A percentile compares a stretch with the other conserved stretches of the same genome.
phyloP scores from a whole-genome alignment of 2,113 vertebrate genomes.

The Ptilorrhoa leucosticta region DNA sequence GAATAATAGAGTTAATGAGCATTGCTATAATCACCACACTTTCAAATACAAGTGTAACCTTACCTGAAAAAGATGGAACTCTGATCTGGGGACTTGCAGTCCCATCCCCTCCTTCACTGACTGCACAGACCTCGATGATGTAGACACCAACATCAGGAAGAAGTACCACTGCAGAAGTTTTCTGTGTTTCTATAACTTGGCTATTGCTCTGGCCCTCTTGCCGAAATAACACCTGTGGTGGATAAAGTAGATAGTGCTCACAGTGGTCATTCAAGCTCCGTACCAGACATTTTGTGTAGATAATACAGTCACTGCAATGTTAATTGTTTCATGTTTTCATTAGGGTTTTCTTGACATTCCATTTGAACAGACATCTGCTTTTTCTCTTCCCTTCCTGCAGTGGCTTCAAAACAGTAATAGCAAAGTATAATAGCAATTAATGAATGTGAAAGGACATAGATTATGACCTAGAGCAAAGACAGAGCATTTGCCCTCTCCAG shows the following conservation, averaged over 20 bases:
- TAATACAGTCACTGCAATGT: neutral
- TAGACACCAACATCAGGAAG: constrained; percentile 92
- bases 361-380: neutral
- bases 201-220: constrained; percentile 89
- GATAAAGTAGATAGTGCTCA: neutral
- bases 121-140: constrained; percentile 88
- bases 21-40: neutral
- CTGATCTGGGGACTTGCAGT: constrained; percentile 87
- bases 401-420: neutral
- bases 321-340: neutral
- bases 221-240: constrained; percentile 84
- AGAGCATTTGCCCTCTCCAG: neutral
- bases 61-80: constrained; percentile 91
- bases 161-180: constrained; percentile 85
- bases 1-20: neutral
- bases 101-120: constrained; percentile 92
- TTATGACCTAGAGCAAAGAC: neutral
- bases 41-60: neutral
- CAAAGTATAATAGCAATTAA: neutral
- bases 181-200: constrained; percentile 90
- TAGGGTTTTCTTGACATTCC: neutral
- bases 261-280: neutral
- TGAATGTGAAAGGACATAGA: neutral
- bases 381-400: neutral
- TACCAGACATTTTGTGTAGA: neutral